Conservation (phyloP, 1,140 invertebrate species). For the Ceratosolen fusciceps region DNA sequence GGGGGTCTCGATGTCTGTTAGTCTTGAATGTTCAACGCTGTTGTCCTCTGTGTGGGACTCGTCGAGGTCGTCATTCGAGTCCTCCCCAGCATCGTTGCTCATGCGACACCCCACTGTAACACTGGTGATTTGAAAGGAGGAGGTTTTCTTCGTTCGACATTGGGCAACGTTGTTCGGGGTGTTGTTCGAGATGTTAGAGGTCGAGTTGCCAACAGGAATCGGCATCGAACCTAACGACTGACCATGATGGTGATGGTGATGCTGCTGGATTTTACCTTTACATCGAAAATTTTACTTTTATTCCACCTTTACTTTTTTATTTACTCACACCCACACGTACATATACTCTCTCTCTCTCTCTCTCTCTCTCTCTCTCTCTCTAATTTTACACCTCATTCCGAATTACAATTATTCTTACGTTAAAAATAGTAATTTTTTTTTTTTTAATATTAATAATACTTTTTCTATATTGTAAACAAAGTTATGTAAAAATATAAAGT, state of each 20-base stretch:
- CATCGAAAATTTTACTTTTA: not conserved
- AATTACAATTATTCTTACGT: too few relatives aligned
- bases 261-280: slow-evolving; percentile 44
- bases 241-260: slow-evolving; percentile 43
- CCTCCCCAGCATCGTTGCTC: slow-evolving; percentile 89
- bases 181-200: slow-evolving; percentile 48
- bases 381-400: too few relatives aligned
- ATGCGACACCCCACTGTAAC: slow-evolving; percentile 84
- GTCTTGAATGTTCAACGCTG: slow-evolving; percentile 81
- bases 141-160: slow-evolving; percentile 80
- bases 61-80: slow-evolving; percentile 93
- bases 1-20: slow-evolving; percentile 87
- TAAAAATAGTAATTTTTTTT: too few relatives aligned
- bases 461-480: too few relatives aligned
- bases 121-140: slow-evolving; percentile 94
- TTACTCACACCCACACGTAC: too few relatives aligned
- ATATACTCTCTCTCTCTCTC: too few relatives aligned
- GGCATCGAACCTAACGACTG: slow-evolving; percentile 42
- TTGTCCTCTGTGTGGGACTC: slow-evolving; percentile 91
- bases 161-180: slow-evolving; percentile 55
- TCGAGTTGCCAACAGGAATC: slow-evolving; percentile 34
- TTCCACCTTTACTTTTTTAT: too few relatives aligned
- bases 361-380: too few relatives aligned
- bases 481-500: too few relatives aligned
- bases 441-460: too few relatives aligned